These are phyloP conservation scores for Lomographa bimaculata DNA, from an alignment of 2,888 invertebrate genomes.

Conservation along the genomic window DNA sequence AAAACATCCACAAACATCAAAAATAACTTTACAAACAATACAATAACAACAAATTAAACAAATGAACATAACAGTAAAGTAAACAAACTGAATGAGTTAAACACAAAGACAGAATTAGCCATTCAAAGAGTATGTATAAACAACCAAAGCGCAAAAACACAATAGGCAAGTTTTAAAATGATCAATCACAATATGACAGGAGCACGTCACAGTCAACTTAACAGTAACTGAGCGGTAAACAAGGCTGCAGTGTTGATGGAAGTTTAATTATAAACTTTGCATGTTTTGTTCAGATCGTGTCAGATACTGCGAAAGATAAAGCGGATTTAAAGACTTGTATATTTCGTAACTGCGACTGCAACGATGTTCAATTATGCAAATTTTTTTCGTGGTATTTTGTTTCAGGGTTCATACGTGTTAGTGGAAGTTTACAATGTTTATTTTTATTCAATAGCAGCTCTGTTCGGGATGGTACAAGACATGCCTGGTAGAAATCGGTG, in stretches of 20 bases:
- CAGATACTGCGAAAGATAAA: constrained; percentile 20
- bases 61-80: constrained; percentile 12
- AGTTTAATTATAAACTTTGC: constrained; percentile 32
- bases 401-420: too few species aligned
- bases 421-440: too few species aligned
- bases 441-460: too few species aligned
- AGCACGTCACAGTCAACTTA: constrained; percentile 8
- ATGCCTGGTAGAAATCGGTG: too few species aligned
- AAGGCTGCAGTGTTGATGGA: constrained; percentile 27
- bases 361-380: too few species aligned
- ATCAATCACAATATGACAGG: constrained; percentile 18
- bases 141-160: constrained; percentile 14
- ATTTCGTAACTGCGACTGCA: constrained; percentile 14
- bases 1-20: too few species aligned
- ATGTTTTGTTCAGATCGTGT: constrained; percentile 21
- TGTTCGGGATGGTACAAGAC: too few species aligned
- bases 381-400: too few species aligned
- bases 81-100: constrained; percentile 4
- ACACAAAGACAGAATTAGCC: constrained; percentile 15
- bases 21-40: too few species aligned
- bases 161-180: constrained; percentile 16
- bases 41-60: constrained; percentile 13
- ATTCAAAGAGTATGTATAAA: constrained; percentile 19
- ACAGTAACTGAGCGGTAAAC: constrained; percentile 10
- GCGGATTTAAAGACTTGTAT: constrained; percentile 20